Evolutionary conservation across 2,888 invertebrate species (phyloP), one percentile per base, ranked within the genome.

Genomic region (Eristalis pertinax): DNA sequence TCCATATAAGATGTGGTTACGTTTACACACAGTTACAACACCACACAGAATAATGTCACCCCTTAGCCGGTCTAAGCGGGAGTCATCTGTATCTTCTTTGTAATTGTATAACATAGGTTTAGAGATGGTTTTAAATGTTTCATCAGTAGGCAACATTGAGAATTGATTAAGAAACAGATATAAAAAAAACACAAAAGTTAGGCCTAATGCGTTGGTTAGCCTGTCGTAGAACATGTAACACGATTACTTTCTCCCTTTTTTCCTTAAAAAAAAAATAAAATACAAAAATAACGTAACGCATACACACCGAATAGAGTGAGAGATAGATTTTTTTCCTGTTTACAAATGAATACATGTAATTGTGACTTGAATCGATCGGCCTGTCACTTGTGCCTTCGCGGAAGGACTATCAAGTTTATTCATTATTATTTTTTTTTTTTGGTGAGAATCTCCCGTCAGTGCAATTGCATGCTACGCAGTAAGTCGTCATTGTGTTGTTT

Each of bases 1-100:
- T 93, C 93, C 90, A 92, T 93, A 92, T 93, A 93, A 92, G 84
- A 22, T n/a, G 64, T 69, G 76, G 50, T 68, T 43, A 64, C 67
- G 29, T 73, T 58, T 19, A 41, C 24, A 64, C 81, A 24, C 58
- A 82, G 41, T 74, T 41, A 43, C 41, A 72, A 75, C 82, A 83
- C 74, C 72, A 75, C 68, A 87, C 70, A 76, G 64, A 74, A 10
- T 58, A 19, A 19, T 8, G 50, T 50, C 11, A 26, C 26, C 26
- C 60, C 13, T 43, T 72, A 86, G 78, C 78, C 32, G 83, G 86
- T 68, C 86, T 83, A 70, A 75, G 62, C 35, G 43, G 70, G 67
- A 11, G 38, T 76, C 38, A 7, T 67, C 22, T 62, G 50, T n/a
- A 67, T 63, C 63, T 50, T 74, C 43, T 26, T 43, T 73, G n/a